Conservation (phyloP, 2,113 vertebrate species). For the Protomyctophum bolini region DNA sequence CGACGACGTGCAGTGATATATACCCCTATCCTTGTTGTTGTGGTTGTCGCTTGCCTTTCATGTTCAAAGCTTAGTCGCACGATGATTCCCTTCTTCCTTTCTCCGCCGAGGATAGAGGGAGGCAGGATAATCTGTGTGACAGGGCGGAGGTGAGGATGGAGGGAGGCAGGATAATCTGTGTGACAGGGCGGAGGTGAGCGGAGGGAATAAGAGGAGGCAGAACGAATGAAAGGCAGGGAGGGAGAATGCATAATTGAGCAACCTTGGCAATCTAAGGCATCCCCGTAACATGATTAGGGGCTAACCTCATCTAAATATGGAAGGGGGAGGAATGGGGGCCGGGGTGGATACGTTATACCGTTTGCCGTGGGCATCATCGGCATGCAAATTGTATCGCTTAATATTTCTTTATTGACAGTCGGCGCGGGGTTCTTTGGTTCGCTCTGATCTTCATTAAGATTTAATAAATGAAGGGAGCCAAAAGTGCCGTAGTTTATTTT, state of each 20-base stretch:
- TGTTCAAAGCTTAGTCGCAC: constrained; percentile 73
- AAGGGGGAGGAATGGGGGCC: constrained; percentile 40
- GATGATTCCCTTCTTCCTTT: constrained; percentile 63
- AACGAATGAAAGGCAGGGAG: constrained; percentile 69
- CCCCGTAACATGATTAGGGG: constrained; percentile 68
- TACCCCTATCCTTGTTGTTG: constrained; percentile 72
- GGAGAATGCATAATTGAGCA: constrained; percentile 73
- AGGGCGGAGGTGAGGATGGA: constrained; percentile 31
- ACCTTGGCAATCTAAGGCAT: constrained; percentile 68
- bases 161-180: constrained; percentile 64
- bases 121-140: no score
- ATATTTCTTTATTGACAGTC: constrained; percentile 56
- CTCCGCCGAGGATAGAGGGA: constrained; percentile 41
- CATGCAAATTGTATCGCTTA: constrained; percentile 64
- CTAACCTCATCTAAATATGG: constrained; percentile 73
- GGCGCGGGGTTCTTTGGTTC: constrained; percentile 37
- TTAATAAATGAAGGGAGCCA: background rate
- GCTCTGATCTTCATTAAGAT: constrained; percentile 21
- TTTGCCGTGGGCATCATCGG: constrained; percentile 51
- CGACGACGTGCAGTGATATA: constrained; percentile 57
- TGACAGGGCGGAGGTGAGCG: constrained; percentile 70
- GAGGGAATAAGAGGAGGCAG: constrained; percentile 64
- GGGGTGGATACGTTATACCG: constrained; percentile 43
- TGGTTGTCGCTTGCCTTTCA: constrained; percentile 70
- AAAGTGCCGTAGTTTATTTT: no score